phyloP scores from a whole-genome alignment of 2,888 invertebrate genomes.

The Oscheius sp. region DNA sequence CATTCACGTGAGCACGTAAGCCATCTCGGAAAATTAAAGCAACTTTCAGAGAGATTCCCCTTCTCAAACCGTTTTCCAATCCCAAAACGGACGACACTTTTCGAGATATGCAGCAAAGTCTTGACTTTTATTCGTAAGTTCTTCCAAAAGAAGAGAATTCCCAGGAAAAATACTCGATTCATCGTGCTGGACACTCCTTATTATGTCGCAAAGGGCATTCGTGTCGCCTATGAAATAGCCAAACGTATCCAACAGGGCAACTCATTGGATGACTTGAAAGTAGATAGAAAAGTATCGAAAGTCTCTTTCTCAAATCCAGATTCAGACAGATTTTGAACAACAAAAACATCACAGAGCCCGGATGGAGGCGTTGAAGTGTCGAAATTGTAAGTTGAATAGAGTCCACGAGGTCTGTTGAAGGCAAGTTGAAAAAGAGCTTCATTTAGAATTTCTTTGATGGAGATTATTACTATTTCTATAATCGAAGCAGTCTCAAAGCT shows the following conservation, averaged over 20 bases:
- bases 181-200: conserved; percentile 15
- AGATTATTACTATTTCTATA: neutral
- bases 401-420: conserved; percentile 2
- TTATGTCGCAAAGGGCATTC: neutral
- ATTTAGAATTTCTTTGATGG: neutral
- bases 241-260: conserved; percentile 2
- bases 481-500: neutral
- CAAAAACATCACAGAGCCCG: conserved; percentile 8
- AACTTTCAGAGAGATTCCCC: neutral
- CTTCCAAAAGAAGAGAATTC: neutral
- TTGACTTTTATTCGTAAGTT: conserved; percentile 12
- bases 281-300: neutral
- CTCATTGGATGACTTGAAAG: neutral
- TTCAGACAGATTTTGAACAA: conserved; percentile 2
- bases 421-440: neutral
- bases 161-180: neutral
- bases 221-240: conserved; percentile 1
- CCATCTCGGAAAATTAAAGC: neutral
- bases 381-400: conserved; percentile 1
- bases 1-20: neutral
- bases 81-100: neutral
- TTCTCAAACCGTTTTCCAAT: neutral
- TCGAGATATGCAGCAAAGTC: conserved; percentile 4
- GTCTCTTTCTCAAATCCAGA: neutral
- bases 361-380: conserved; percentile 1